Base-by-base conservation (phyloP, 2,113 vertebrate genomes). In the Sinocyclocheilus grahami region DNA sequence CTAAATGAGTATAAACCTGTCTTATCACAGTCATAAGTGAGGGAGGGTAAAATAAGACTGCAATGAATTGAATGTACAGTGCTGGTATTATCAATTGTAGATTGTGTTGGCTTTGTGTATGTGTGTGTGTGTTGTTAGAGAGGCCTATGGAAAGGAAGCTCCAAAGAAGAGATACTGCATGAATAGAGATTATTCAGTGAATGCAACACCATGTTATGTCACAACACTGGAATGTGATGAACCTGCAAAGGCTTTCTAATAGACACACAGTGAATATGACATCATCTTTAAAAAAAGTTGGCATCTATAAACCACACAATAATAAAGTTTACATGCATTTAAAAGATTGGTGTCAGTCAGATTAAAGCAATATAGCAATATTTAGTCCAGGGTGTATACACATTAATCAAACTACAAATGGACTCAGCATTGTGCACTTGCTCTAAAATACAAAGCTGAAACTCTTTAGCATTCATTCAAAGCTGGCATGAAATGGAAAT, bases 201-300 rank as follows among this genome's bases (percentile, higher is more conserved):
- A 82, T 86, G 90, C 24, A 86, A 87, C 90, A 87, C 84, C 69
- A 87, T 88, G 84, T 91, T 91, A 90, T 95, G 90, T 95, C 92
- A 94, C 53, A 69, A 87, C 86, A 69, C 37, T 69, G 92, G 93
- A 95, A 95, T 95, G 94, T 92, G 94, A 95, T 94, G 93, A 95
- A 93, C 85, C 88, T 90, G 92, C 94, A 93, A 88, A 92, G 71
- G 90, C 82, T 91, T 92, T 92, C 86, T 92, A 69, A 78, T 88
- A 89, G 11, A n/a, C 53, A 33, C 27, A 65, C 51, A 82, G 37
- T 18, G 58, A 63, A 81, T 65, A 27, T 81, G 60, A 42, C 37
- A 81, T 27, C 37, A 65, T 20, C 60, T 27, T 46, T 10, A 69
- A 33, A 33, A 33, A 63, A 62, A 1, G 1, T 10, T 39, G 75